These are phyloP conservation scores for Embiotoca jacksoni DNA, from an alignment of 2,113 vertebrate genomes.

Conservation along the genomic window DNA sequence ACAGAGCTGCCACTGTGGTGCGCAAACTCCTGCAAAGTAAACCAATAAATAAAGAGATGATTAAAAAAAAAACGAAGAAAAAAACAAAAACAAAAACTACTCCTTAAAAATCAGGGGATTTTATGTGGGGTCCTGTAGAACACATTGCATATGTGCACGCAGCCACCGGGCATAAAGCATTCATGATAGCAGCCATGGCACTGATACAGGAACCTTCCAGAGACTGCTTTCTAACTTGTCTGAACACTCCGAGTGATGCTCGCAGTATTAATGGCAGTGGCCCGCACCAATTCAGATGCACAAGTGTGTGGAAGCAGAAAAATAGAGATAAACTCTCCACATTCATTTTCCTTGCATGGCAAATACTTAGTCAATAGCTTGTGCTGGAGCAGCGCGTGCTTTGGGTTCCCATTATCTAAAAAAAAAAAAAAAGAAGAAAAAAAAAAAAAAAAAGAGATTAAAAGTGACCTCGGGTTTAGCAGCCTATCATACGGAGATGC, in stretches of 20 bases:
- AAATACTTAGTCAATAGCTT: conserved; percentile 53
- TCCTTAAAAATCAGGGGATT: conserved; percentile 30
- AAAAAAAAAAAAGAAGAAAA: conserved; percentile 44
- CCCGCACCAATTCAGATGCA: conserved; percentile 42
- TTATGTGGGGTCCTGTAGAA: conserved; percentile 28
- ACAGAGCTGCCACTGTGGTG: conserved; percentile 30
- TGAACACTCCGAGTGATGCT: conserved; percentile 46
- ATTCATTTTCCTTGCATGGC: conserved; percentile 62
- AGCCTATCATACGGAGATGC: conserved; percentile 42
- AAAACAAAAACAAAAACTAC: conserved; percentile 10
- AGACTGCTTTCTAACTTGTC: conserved; percentile 51
- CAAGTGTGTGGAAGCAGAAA: conserved; percentile 40
- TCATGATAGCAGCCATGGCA: conserved; percentile 20
- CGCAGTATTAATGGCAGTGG: conserved; percentile 62
- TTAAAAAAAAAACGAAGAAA: conserved; percentile 17
- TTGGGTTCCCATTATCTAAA: conserved; percentile 65
- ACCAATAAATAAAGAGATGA: conserved; percentile 54
- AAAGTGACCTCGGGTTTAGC: conserved; percentile 42
- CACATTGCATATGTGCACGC: conserved; percentile 45
- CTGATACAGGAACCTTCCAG: conserved; percentile 47
- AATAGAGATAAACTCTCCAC: conserved; percentile 66
- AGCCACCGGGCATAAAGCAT: conserved; percentile 22
- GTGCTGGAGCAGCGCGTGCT: conserved; percentile 36
- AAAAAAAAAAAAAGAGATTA: conserved; percentile 54
- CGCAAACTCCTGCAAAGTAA: conserved; percentile 48